Conservation (phyloP, 2,888 invertebrate genomes). For the Lottia gigantea region DNA sequence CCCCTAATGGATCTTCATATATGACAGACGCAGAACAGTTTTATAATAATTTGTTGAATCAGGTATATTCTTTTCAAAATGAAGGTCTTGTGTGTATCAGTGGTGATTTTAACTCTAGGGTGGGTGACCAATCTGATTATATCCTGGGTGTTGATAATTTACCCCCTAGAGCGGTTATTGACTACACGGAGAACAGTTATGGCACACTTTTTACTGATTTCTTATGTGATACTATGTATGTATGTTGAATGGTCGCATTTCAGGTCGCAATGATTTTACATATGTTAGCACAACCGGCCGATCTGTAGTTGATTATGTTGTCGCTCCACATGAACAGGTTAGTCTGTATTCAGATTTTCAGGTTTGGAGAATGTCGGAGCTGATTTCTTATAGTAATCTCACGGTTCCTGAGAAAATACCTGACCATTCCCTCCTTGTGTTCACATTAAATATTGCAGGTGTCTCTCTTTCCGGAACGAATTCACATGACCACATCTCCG, state of each 20-base stretch:
- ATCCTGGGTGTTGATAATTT: conserved; percentile 2
- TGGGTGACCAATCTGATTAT: conserved; percentile 13
- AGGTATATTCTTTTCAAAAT: conserved; percentile 15
- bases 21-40: conserved; percentile 27
- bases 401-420: conserved; percentile 12
- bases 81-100: conserved; percentile 15
- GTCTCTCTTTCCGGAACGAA: background rate
- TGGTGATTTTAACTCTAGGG: conserved; percentile 14
- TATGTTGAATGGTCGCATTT: conserved; percentile 12
- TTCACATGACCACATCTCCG: background rate
- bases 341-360: background rate
- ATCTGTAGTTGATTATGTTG: conserved; percentile 21
- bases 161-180: conserved; percentile 4
- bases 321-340: conserved; percentile 14
- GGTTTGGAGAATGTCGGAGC: conserved; percentile 18
- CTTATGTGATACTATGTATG: conserved; percentile 13
- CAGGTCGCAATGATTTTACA: conserved; percentile 14
- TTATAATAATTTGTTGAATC: conserved; percentile 23
- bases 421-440: conserved; percentile 18
- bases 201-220: conserved; percentile 1
- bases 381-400: conserved; percentile 5
- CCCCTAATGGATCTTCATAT: conserved; percentile 25
- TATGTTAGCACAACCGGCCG: conserved; percentile 10
- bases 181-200: conserved; percentile 8
- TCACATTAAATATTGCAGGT: background rate